Percentiles rank a stretch among this genome's conserved stretches.
phyloP scores from a whole-genome alignment of 2,797 vertebrate species.

The Cetoscarus ocellatus region DNA sequence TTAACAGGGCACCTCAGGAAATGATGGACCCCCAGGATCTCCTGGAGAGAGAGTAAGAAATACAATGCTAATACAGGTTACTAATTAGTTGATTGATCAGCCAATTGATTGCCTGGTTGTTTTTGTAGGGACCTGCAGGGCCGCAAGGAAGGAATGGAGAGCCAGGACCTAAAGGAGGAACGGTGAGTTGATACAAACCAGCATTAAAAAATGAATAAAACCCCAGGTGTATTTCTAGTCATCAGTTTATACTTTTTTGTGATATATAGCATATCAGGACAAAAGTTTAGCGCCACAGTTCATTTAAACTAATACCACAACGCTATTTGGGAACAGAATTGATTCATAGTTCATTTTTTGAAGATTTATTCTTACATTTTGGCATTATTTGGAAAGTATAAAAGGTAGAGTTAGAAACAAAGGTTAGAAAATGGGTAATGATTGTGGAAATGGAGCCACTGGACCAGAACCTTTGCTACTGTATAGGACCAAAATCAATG shows the following conservation, averaged over 20 bases:
- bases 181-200: constrained; percentile 83
- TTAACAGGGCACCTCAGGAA: constrained; percentile 91
- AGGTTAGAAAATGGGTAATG: too few relatives aligned
- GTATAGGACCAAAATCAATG: too few relatives aligned
- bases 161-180: constrained; percentile 94
- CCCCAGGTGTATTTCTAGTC: not conserved
- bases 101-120: constrained; percentile 2
- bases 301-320: not conserved
- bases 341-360: too few relatives aligned
- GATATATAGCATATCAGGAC: not conserved
- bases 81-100: not conserved
- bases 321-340: too few relatives aligned
- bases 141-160: constrained; percentile 95
- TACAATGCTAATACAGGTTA: not conserved
- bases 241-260: not conserved
- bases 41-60: constrained; percentile 92
- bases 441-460: too few relatives aligned
- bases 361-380: too few relatives aligned
- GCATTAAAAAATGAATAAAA: not conserved
- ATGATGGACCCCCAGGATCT: constrained; percentile 93
- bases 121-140: constrained; percentile 92
- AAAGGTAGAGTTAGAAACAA: too few relatives aligned
- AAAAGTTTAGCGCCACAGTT: too few relatives aligned
- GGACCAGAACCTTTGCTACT: too few relatives aligned
- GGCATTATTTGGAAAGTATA: too few relatives aligned